Evolutionary conservation across 2,797 vertebrate genomes (phyloP).

Genomic region (Oreonectes daqikongensis): DNA sequence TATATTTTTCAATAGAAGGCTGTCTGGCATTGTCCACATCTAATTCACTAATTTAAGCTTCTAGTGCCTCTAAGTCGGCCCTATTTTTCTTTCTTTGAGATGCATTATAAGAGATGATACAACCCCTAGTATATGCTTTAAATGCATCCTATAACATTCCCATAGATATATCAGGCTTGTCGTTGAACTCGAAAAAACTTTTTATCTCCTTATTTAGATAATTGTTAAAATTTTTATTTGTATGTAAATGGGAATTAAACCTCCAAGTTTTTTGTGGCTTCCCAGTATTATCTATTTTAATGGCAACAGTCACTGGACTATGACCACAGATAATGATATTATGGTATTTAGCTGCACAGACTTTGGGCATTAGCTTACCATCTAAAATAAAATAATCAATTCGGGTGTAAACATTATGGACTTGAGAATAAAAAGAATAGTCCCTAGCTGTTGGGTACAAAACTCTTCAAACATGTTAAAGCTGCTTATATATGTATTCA

Average conservation of each 20-base stretch:
- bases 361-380: no score
- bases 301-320: no score
- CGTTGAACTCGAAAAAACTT: not conserved
- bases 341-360: no score
- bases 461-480: no score
- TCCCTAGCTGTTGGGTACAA: no score
- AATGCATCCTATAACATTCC: conserved; percentile 3
- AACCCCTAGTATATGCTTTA: not conserved
- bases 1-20: not conserved
- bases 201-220: conserved; percentile 2
- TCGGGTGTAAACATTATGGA: no score
- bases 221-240: conserved; percentile 2
- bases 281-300: no score
- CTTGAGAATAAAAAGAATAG: no score
- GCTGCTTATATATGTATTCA: no score
- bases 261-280: no score
- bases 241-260: conserved; percentile 7
- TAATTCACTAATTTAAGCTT: not conserved
- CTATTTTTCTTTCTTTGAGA: not conserved
- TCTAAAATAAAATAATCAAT: no score
- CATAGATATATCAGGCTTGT: not conserved
- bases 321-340: no score
- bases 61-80: not conserved
- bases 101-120: not conserved
- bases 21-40: not conserved